Conservation (phyloP, 2,888 invertebrate genomes). For the Lottia gigantea region DNA sequence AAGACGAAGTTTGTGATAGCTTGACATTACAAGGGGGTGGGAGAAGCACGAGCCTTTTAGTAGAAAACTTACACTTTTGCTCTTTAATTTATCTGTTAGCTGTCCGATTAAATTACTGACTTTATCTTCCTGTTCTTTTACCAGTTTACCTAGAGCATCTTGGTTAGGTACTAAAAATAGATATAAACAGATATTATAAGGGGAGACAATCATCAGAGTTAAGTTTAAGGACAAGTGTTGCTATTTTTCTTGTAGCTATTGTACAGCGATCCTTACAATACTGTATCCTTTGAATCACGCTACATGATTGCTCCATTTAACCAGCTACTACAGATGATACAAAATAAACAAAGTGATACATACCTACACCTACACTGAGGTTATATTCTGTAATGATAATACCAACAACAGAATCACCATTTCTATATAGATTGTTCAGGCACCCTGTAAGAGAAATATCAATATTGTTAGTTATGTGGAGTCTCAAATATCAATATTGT, state of each 20-base stretch:
- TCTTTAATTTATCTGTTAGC: background rate
- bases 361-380: slow-evolving; percentile 3
- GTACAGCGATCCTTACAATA: too few species aligned
- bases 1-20: too few species aligned
- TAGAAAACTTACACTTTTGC: background rate
- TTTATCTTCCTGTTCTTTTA: background rate
- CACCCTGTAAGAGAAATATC: background rate
- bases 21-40: too few species aligned
- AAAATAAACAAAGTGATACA: background rate
- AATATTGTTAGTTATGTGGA: background rate
- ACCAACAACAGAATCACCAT: background rate
- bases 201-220: too few species aligned
- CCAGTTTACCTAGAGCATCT: background rate
- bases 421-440: background rate
- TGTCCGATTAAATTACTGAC: background rate
- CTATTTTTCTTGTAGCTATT: too few species aligned
- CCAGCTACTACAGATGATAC: too few species aligned
- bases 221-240: too few species aligned
- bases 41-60: too few species aligned
- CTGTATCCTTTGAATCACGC: too few species aligned
- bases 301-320: too few species aligned
- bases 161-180: background rate
- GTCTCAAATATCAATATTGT: too few species aligned
- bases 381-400: background rate
- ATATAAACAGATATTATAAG: background rate